A percentile compares a stretch with the other conserved stretches of the same genome.
Evolutionary conservation across 2,797 vertebrate species (phyloP).

Genomic region (Peromyscus aztecus): DNA sequence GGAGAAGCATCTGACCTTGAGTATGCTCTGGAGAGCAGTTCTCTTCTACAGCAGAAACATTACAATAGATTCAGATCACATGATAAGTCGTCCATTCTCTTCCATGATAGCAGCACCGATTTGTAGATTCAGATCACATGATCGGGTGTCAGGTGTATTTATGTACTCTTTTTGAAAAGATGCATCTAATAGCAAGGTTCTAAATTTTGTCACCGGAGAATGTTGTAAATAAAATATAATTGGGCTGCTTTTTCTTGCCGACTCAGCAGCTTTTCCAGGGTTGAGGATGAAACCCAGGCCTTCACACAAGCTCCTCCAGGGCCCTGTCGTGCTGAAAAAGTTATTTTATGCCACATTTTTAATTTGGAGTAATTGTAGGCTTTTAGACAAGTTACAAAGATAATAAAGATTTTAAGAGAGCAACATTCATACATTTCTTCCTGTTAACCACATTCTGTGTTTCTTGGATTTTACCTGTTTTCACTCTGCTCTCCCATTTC

Average conservation of each 20-base stretch:
- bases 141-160: not conserved
- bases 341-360: not conserved
- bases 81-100: not conserved
- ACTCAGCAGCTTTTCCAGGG: not conserved
- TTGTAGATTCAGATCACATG: not conserved
- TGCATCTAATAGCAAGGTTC: not conserved
- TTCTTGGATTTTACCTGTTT: constrained; percentile 11
- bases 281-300: not conserved
- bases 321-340: too few species aligned
- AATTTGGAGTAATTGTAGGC: constrained; percentile 33
- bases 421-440: not conserved
- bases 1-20: not conserved
- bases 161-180: constrained; percentile 38
- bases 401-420: constrained; percentile 1
- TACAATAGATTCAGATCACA: not conserved
- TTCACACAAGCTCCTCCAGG: too few species aligned
- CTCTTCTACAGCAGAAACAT: not conserved
- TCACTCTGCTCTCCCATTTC: not conserved
- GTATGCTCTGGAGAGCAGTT: not conserved
- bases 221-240: constrained; percentile 8
- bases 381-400: constrained; percentile 29
- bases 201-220: not conserved
- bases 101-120: too few species aligned
- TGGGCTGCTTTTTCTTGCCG: constrained; percentile 2
- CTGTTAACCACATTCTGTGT: not conserved